Base-by-base conservation (phyloP, 1,140 invertebrate genomes). In the Pseudomyrmex concolor region DNA sequence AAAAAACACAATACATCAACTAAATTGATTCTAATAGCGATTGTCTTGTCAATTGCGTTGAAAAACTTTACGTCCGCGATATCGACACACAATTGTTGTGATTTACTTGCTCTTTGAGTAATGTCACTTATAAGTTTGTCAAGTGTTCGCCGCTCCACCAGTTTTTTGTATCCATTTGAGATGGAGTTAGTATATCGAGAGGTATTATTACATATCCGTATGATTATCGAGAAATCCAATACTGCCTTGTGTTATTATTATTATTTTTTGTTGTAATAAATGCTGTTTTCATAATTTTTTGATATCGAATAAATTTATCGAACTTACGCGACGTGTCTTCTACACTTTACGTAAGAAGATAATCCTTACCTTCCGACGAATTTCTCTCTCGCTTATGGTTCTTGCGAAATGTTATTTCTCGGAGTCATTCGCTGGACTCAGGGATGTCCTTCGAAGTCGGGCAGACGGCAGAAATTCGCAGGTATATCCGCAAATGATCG, bases 11-110 rank as follows among this genome's bases (percentile, higher is more conserved):
- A 80, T 43, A n/a, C 45, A n/a, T 55, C 66, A 71, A 45, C 54
- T 43, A 68, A 43, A 80, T 80, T 80, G 76, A 80, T 80, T 80
- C 76, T 80, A 80, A 71, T 66, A 55, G 66, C 76, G 22, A 80
- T 80, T 80, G 43, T 15, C 10, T 50, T 70, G 66, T 59, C 43
- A 43, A 19, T 50, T 60, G 51, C 22, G 34, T 34, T 34, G 7
- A 34, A 34, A 34, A 7, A 34, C 5, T 34, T 34, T 0, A 34
- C 34, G 71, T 59, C 43, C 19, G 2, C 2, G 45, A 34, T 22
- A 70, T 78, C 19, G 54, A 59, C 57, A n/a, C 25, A 48, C 48
- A 80, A 80, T 80, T 80, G 60, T 59, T 59, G 43, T 80, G 43
- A 71, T 80, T 80, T 59, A 59, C 59, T 80, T 80, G 48, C 19